These are phyloP conservation scores for Eidolon helvum DNA, from an alignment of 2,113 vertebrate species.

Conservation along the genomic window DNA sequence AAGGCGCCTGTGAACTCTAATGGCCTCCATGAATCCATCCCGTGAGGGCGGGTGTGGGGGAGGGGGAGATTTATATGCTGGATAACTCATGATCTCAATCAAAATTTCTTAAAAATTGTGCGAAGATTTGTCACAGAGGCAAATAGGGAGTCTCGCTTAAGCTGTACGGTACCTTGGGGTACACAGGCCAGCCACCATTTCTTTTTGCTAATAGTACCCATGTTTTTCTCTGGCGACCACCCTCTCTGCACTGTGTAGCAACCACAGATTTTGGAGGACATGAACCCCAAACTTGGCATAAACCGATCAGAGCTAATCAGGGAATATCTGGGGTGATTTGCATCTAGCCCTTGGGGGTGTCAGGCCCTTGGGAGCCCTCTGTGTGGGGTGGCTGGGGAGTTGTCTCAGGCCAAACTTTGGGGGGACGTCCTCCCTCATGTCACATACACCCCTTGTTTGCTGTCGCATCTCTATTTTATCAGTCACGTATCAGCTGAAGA, in stretches of 20 bases:
- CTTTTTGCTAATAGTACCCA: neutral
- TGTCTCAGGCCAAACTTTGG: neutral
- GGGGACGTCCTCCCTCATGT: neutral
- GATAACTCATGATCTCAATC: neutral
- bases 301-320: neutral
- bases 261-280: neutral
- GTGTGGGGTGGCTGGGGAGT: accelerated
- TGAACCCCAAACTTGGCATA: neutral
- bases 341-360: neutral
- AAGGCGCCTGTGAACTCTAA: neutral
- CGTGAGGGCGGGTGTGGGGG: neutral
- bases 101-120: neutral
- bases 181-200: neutral
- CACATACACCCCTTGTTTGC: neutral
- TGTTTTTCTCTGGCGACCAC: neutral
- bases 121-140: neutral
- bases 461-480: neutral
- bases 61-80: neutral
- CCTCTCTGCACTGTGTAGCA: neutral
- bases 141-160: neutral
- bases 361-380: neutral
- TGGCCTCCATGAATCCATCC: neutral
- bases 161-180: neutral
- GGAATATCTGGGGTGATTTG: too few species aligned
- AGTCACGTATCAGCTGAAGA: neutral